Evolutionary conservation across 2,113 vertebrate species (phyloP), one percentile per base, ranked within the genome.

Genomic region (Coregonus clupeaformis): DNA sequence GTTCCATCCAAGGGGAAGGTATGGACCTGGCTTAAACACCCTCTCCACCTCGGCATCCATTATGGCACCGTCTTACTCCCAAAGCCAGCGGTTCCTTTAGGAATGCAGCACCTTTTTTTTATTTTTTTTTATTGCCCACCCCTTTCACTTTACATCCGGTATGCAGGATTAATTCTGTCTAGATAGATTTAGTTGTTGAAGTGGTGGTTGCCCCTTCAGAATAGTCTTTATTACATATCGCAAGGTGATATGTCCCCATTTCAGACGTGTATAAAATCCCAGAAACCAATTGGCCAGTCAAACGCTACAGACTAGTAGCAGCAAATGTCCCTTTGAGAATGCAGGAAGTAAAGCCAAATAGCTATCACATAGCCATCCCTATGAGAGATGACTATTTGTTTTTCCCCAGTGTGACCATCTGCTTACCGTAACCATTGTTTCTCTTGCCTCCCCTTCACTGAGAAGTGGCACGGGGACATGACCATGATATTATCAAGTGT

Each of bases 1-100:
- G 49, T 18, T 52, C 49, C 91, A 81, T 89, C 92, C 91, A 85
- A 75, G 89, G 90, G 90, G 89, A 76, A 91, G 91, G 91, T 89
- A 86, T 72, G 89, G 90, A 91, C 90, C 89, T 89, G 78, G 68
- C 65, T 45, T 69, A 80, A 60, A 69, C 55, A 52, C 90, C 87
- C 81, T 88, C 87, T 75, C 83, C 86, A 84, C 85, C 84, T 85
- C 88, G 86, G 82, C 89, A 86, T 83, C 87, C 82, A 72, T 59
- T 71, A 70, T 76, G 87, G 86, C 89, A 82, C 68, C 71, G 18
- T 81, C 69, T 68, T 12, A 78, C 89, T 86, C 84, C 86, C 87
- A 90, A 79, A 90, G 84, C 84, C 87, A 88, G 79, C 84, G 72
- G 77, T 86, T 88, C 85, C 87, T 81, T 86, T 90, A 89, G 84